Evolutionary conservation across 2,113 vertebrate species (phyloP), one percentile per base, ranked within the genome.

Genomic region (Lethenteron camtschaticum): DNA sequence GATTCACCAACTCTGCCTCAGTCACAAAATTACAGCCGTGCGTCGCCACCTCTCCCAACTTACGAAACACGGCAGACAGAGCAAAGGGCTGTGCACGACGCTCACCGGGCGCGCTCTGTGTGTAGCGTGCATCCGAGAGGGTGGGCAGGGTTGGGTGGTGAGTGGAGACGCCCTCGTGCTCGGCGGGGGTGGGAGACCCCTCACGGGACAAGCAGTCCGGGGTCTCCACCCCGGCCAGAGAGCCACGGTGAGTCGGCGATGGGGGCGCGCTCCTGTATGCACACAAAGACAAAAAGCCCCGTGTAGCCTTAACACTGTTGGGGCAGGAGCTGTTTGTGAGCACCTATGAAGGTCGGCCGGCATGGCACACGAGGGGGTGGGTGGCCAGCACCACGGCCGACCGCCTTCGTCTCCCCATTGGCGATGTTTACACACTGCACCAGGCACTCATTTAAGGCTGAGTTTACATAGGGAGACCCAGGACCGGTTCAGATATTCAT

Each of bases 121-220:
- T 82, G 76, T 94, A 96, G 71, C 89, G 85, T 0, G 91, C 87
- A 81, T 95, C 91, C 72, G 92, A 89, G 73, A 96, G 92, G 73
- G 95, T 89, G 0, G 91, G 87, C 41, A 95, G 82, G 78, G 94
- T 96, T 76, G 94, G 87, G 80, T 92, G 90, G 73, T 87, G 78
- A 71, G 82, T 70, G 20, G 81, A 78, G 75, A 96, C 95, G 71
- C 83, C 87, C 76, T 96, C 94, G 0, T 86, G 82, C 55, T 99
- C 91, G 81, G 87, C 80, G 1, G 89, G 90, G 72, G 92, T 84
- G 1, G 94, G 94, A n/a, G 94, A 99, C 9, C 94, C 90, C 81
- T 99, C 94, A 77, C 94, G 82, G 8, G 90, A 97, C 74, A 97
- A 78, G 74, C 88, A 95, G 77, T 97, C 91, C 1, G 94, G 94